Conservation (phyloP, 2,888 invertebrate genomes). For the Parascotia fuliginaria region DNA sequence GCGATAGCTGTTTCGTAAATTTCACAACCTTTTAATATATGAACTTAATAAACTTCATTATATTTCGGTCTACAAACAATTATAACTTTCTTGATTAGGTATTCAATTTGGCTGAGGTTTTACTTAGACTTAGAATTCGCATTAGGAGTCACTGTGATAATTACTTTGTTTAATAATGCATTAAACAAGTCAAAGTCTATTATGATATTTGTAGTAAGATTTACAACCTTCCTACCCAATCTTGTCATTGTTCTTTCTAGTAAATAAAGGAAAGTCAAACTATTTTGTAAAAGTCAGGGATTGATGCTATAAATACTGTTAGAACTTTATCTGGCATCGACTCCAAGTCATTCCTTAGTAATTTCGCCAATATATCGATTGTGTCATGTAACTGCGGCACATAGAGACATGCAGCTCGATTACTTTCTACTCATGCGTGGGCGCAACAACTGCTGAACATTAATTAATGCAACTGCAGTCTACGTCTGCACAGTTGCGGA, state of each 20-base stretch:
- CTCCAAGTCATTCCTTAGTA: slow-evolving; percentile 11
- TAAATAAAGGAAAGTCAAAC: neutral
- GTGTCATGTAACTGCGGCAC: slow-evolving; percentile 32
- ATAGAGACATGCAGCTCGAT: slow-evolving; percentile 43
- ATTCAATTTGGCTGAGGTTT: too few relatives aligned
- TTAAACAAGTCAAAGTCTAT: too few relatives aligned
- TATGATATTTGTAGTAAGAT: neutral
- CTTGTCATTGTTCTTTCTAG: neutral
- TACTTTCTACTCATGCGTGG: slow-evolving; percentile 67
- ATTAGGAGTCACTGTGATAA: too few relatives aligned
- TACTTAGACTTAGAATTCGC: too few relatives aligned
- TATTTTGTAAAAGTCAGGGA: neutral
- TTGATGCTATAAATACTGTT: neutral
- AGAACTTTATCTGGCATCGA: neutral
- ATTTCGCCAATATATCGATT: slow-evolving; percentile 41
- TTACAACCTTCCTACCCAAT: neutral
- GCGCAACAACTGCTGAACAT: slow-evolving; percentile 61
- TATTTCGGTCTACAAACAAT: too few relatives aligned
- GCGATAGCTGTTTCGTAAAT: too few relatives aligned
- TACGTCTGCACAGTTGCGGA: slow-evolving; percentile 10
- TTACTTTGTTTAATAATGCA: too few relatives aligned
- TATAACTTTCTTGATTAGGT: too few relatives aligned
- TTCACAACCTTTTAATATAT: too few relatives aligned
- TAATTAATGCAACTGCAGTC: slow-evolving; percentile 66
- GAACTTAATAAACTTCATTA: too few relatives aligned